These are phyloP conservation scores for Cyrtorhinus lividipennis DNA, from an alignment of 1,140 invertebrate species.

Conservation along the genomic window DNA sequence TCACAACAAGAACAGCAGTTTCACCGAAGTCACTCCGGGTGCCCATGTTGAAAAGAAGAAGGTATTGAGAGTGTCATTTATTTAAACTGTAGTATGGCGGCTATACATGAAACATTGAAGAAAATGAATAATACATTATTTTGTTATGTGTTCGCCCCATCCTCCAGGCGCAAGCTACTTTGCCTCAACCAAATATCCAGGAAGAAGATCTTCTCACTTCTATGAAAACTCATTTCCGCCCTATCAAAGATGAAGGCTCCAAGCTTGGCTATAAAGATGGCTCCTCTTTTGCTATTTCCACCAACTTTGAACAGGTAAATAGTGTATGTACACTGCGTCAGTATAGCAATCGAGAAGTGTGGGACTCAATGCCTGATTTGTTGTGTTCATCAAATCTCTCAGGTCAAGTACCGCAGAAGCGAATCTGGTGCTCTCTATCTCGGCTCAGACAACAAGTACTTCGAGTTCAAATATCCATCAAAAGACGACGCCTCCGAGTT, in stretches of 20 bases:
- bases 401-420: conserved; percentile 29
- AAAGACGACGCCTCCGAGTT: conserved; percentile 26
- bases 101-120: too few relatives aligned
- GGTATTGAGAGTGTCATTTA: too few relatives aligned
- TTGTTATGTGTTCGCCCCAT: too few relatives aligned
- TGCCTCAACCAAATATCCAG: conserved; percentile 14
- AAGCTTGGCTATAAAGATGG: conserved; percentile 40
- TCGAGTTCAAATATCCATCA: conserved; percentile 38
- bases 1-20: conserved; percentile 39
- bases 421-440: conserved; percentile 30
- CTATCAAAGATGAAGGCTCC: conserved; percentile 42
- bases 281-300: conserved; percentile 25
- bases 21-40: conserved; percentile 38
- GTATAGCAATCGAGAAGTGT: neutral
- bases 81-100: too few relatives aligned
- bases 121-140: too few relatives aligned
- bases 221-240: conserved; percentile 55
- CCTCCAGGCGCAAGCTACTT: neutral
- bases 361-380: neutral
- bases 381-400: neutral
- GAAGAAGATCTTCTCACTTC: conserved; percentile 55
- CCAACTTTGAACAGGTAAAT: conserved; percentile 12
- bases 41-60: conserved; percentile 2
- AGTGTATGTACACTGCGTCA: neutral
- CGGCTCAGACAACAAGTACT: conserved; percentile 34